phyloP scores from a whole-genome alignment of 2,888 invertebrate species.

The Bellardia bayeri region DNA sequence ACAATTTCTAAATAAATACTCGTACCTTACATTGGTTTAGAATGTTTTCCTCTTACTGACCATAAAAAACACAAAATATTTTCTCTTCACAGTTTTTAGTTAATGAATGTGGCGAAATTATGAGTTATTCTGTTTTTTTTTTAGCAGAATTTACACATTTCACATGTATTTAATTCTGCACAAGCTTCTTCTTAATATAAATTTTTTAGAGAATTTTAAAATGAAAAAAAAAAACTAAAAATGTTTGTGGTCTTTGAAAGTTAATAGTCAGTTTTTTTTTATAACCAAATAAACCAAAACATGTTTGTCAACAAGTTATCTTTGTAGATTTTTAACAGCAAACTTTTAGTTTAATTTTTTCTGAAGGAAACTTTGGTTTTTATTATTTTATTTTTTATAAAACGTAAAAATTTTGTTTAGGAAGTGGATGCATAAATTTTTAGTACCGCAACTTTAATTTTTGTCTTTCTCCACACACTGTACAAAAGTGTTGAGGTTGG shows the following conservation, averaged over 20 bases:
- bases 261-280: constrained; percentile 22
- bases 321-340: constrained; percentile 3
- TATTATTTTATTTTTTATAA: constrained; percentile 35
- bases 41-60: neutral
- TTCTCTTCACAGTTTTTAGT: neutral
- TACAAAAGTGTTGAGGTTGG: neutral
- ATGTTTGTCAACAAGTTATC: constrained; percentile 33
- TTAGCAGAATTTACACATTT: neutral
- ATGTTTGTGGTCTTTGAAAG: constrained; percentile 35
- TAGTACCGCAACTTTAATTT: constrained; percentile 17
- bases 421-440: constrained; percentile 35
- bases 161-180: neutral
- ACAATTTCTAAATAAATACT: constrained; percentile 13
- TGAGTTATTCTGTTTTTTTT: constrained; percentile 23
- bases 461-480: neutral
- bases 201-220: neutral
- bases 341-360: constrained; percentile 10
- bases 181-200: neutral
- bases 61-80: constrained; percentile 24
- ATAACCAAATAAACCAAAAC: neutral
- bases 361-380: constrained; percentile 26
- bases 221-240: neutral
- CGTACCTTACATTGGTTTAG: neutral
- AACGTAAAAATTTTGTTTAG: constrained; percentile 16
- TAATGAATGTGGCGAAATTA: constrained; percentile 29